Conservation (phyloP, 2,797 vertebrate species). For the Philypnodon macrostomus region DNA sequence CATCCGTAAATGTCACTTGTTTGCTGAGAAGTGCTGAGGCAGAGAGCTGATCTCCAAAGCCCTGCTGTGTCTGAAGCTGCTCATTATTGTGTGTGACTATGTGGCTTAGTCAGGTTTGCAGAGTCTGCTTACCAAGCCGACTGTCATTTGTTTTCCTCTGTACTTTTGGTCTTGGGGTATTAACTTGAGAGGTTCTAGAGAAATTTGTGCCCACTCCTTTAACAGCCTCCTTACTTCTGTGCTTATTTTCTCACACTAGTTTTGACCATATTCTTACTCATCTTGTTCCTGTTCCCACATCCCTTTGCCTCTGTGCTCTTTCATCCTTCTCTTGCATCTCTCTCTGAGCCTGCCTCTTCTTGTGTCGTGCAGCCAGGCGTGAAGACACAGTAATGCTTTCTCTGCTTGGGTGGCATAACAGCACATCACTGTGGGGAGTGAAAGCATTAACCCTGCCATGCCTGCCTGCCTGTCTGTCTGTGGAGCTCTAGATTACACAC, state of each 20-base stretch:
- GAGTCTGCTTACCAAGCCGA: conserved; percentile 53
- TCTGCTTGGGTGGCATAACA: conserved; percentile 76
- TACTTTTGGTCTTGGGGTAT: conserved; percentile 52
- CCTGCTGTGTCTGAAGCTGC: conserved; percentile 63
- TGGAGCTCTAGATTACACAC: conserved; percentile 33
- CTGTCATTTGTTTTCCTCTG: conserved; percentile 62
- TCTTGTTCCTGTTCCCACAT: conserved; percentile 25
- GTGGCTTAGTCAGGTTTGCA: conserved; percentile 57
- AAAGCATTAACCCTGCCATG: conserved; percentile 69
- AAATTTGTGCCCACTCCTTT: conserved; percentile 18
- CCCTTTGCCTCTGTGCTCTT: conserved; percentile 42
- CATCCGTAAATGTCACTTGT: conserved; percentile 51
- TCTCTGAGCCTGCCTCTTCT: conserved; percentile 49
- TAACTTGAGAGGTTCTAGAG: conserved; percentile 42
- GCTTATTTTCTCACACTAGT: conserved; percentile 31
- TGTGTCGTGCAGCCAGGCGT: conserved; percentile 70
- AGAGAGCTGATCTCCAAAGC: conserved; percentile 48
- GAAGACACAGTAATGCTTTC: conserved; percentile 78
- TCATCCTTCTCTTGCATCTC: conserved; percentile 40
- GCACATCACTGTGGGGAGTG: conserved; percentile 75
- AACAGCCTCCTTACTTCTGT: conserved; percentile 24
- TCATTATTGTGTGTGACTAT: conserved; percentile 65
- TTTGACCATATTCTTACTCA: conserved; percentile 18
- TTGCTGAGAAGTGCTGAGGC: conserved; percentile 48
- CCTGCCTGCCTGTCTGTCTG: conserved; percentile 54